Evolutionary conservation across 2,797 vertebrate genomes (phyloP), one percentile per base, ranked within the genome.

Genomic region (Bovichtus variegatus): DNA sequence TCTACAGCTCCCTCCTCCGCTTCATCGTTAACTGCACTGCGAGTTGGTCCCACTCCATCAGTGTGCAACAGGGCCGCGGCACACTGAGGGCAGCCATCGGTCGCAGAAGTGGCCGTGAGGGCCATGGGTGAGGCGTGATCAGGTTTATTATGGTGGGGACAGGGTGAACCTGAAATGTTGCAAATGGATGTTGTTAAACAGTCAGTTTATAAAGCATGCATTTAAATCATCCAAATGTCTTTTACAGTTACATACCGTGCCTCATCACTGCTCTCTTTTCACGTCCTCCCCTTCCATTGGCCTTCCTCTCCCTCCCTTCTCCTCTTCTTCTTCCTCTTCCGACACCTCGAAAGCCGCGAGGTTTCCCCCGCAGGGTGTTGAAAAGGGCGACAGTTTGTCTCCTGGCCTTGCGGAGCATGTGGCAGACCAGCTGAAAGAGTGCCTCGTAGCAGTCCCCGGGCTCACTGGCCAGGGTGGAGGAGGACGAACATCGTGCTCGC

Each of bases 381-480:
- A 97, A 95, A 29, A 97, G 90, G 60, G 95, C 93, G 0, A 96
- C 81, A 3, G 93, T 89, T 3, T 96, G 96, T 16, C 97, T 94
- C 66, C 92, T 94, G 82, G 96, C 94, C 91, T 98, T 98, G 86
- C 97, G 97, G 63, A 99, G 88, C 6, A 97, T 81, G 91, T 99
- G 97, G 85, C 97, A 98, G 72, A 97, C 53, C 1, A 98, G 96
- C 73, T 97, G 97, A 91, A 99, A 99, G 83, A 99, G 95, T 86
- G 96, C 97, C 90, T 98, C 98, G 0, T 99, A 99, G 91, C 97
- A 99, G 92, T 98, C 97, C 0, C 97, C 97, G 0, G 98, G 98
- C 82, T 99, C 97, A 53, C 97, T 97, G 88, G 95, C 97, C 0
- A 99, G 94, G 0, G 98, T 98, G 91, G 98, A 99, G 83, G 97